These are phyloP conservation scores for Pterobdella sp. DNA, from an alignment of 2,888 invertebrate species.

Conservation along the genomic window DNA sequence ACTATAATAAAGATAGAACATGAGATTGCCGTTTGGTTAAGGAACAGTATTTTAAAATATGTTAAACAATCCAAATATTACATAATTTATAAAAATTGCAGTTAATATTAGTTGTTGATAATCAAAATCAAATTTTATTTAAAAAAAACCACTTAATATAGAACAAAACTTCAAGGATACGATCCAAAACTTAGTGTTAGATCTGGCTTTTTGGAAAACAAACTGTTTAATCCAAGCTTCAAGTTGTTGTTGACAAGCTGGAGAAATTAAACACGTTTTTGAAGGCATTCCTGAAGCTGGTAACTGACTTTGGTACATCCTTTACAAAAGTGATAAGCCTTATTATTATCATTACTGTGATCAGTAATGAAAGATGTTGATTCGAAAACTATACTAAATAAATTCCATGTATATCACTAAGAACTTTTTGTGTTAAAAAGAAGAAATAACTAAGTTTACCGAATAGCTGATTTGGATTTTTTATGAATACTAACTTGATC, in stretches of 20 bases:
- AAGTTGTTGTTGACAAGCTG: neutral
- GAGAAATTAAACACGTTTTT: neutral
- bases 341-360: too few relatives aligned
- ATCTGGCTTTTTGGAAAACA: neutral
- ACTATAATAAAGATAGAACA: constrained; percentile 9
- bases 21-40: neutral
- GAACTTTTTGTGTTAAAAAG: too few relatives aligned
- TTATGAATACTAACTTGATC: constrained; percentile 11
- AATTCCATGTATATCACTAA: too few relatives aligned
- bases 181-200: constrained; percentile 19
- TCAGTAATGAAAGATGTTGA: too few relatives aligned
- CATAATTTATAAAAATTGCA: too few relatives aligned
- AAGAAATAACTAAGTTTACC: too few relatives aligned
- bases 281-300: constrained; percentile 10
- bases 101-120: too few relatives aligned
- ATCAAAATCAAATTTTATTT: neutral
- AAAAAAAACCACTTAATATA: neutral
- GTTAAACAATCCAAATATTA: too few relatives aligned
- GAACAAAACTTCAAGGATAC: too few relatives aligned
- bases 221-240: neutral
- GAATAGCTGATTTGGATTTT: too few relatives aligned
- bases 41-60: neutral
- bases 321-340: too few relatives aligned
- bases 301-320: neutral
- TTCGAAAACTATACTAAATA: too few relatives aligned